Base-by-base conservation (phyloP, 2,888 invertebrate species). In the Netelia melanura region DNA sequence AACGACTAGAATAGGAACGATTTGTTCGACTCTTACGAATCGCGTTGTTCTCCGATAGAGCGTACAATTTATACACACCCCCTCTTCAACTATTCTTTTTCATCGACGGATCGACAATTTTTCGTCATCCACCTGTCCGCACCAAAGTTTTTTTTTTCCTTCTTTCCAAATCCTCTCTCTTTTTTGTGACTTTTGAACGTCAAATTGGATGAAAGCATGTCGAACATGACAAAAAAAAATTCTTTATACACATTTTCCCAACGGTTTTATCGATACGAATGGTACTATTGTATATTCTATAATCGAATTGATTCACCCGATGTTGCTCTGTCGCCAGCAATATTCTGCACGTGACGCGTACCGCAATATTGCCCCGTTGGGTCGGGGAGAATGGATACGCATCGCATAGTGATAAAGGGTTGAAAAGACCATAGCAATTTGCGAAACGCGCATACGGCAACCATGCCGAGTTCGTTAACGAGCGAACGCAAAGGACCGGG, bases 391-490 rank as follows among this genome's bases (percentile, higher is more conserved):
- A 11, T 3, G 30, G 2, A 62, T 25, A 38, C 48, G 21, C 62
- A 67, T 23, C 58, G 8, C 52, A 14, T 21, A 70, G n/a, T 38
- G n/a, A 11, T 23, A 54, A 72, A 61, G 64, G 14, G 71, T 72
- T 44, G 44, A 65, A 61, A 43, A 56, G 58, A 58, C 21, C 58
- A 72, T 30, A 81, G 74, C 72, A 67, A 74, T 67, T 74, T 30
- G 11, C 54, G 14, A 38, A 43, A 67, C 21, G 25, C 64, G 17
- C 65, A 65, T 72, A 56, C 58, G 65, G 71, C 54, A 30, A 72
- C 64, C 71, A 21, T 44, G 48, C 61, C 43, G 48, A 44, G 80
- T 81, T 81, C 52, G 74, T 81, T 81, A 74, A 81, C 74, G 74
- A 74, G 67, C 80, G 17, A 17, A 38, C 58, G 74, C 52, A 67